These are phyloP conservation scores for Geotrypetes seraphini DNA, from an alignment of 2,797 vertebrate genomes.

Conservation along the genomic window DNA sequence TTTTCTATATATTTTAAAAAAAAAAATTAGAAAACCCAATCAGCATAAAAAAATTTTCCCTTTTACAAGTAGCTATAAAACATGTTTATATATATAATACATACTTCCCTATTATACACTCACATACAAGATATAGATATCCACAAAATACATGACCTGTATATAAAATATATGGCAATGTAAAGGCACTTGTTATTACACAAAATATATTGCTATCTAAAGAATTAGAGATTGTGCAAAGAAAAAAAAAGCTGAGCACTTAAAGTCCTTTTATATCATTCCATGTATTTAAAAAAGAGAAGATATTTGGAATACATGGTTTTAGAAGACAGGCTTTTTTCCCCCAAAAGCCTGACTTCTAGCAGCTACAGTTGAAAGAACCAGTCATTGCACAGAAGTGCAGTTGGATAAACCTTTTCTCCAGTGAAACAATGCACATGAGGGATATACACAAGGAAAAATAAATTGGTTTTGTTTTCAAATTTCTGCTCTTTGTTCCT, in stretches of 20 bases:
- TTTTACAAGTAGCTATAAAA: slow-evolving; percentile 20
- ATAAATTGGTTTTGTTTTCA: too few relatives aligned
- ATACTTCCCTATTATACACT: background rate
- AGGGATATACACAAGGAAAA: too few relatives aligned
- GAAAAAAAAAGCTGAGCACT: slow-evolving; percentile 10
- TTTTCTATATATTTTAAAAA: background rate
- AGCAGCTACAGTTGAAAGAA: too few relatives aligned
- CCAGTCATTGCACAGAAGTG: too few relatives aligned
- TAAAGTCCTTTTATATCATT: too few relatives aligned
- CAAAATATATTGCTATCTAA: background rate
- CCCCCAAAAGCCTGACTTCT: too few relatives aligned
- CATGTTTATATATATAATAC: slow-evolving; percentile 2
- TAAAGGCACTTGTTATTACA: slow-evolving; percentile 51
- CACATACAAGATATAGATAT: slow-evolving; percentile 1
- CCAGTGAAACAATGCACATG: too few relatives aligned
- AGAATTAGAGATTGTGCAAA: background rate
- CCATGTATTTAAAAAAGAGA: too few relatives aligned
- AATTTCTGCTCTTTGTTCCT: too few relatives aligned
- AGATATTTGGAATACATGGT: too few relatives aligned
- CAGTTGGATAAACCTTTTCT: too few relatives aligned
- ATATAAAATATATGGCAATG: background rate
- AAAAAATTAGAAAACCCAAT: background rate
- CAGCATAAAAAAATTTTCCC: slow-evolving; percentile 23
- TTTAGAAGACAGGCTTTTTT: too few relatives aligned
- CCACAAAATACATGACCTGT: background rate